phyloP scores from a whole-genome alignment of 2,888 invertebrate species.

The Leucophenga montana region DNA sequence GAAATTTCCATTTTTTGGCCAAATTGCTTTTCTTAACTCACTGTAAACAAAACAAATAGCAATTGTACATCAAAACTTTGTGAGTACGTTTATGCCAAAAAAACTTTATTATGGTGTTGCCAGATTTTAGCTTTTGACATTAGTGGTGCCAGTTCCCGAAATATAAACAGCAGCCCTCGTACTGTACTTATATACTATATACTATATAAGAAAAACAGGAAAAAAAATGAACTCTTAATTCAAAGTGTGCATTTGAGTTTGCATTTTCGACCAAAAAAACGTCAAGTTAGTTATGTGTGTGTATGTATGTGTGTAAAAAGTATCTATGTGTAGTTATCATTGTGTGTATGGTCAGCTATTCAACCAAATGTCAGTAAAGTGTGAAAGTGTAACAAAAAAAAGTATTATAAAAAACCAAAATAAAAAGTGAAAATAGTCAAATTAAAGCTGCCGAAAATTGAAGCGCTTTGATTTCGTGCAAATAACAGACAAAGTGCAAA shows the following conservation, averaged over 20 bases:
- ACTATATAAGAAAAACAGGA: constrained; percentile 21
- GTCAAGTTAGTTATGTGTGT: not conserved
- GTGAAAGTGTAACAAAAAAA: not conserved
- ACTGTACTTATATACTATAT: not conserved
- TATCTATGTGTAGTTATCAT: too few species aligned
- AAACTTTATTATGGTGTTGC: too few species aligned
- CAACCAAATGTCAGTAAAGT: not conserved
- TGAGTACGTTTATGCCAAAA: too few species aligned
- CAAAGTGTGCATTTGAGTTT: constrained; percentile 51
- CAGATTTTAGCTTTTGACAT: too few species aligned
- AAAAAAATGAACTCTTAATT: constrained; percentile 53
- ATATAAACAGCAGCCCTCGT: too few species aligned
- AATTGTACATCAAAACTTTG: too few species aligned
- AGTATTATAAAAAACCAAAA: too few species aligned
- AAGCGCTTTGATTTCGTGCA: not conserved
- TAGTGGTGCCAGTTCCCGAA: too few species aligned
- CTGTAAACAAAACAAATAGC: too few species aligned
- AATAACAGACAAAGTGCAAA: constrained; percentile 10
- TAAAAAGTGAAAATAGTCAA: too few species aligned
- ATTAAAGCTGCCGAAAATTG: not conserved
- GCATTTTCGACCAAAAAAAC: constrained; percentile 9
- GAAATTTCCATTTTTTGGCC: too few species aligned
- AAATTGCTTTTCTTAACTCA: too few species aligned
- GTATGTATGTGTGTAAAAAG: not conserved
- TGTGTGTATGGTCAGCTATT: not conserved